Conservation (phyloP, 2,888 invertebrate genomes). For the Panzeria rudis region DNA sequence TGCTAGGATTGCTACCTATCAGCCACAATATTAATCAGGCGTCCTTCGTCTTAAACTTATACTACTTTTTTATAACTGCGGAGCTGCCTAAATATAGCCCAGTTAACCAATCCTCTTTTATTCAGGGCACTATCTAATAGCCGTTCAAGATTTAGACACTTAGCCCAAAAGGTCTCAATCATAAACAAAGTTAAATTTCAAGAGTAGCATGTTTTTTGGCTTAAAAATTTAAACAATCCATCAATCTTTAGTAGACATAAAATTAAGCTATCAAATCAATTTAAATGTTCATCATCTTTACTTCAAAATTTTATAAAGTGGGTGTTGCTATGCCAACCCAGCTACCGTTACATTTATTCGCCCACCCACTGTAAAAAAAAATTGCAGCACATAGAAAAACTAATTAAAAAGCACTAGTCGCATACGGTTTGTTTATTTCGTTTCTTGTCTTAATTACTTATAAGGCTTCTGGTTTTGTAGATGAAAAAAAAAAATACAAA, state of each 20-base stretch:
- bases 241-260: neutral
- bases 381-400: slow-evolving; percentile 41
- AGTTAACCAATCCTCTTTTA: too few relatives aligned
- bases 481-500: slow-evolving; percentile 31
- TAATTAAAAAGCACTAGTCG: slow-evolving; percentile 51
- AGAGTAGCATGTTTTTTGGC: too few relatives aligned
- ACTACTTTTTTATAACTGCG: too few relatives aligned
- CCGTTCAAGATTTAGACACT: too few relatives aligned
- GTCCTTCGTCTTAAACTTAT: too few relatives aligned
- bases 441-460: slow-evolving; percentile 67
- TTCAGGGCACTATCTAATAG: too few relatives aligned
- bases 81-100: too few relatives aligned
- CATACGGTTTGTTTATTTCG: slow-evolving; percentile 25
- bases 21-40: too few relatives aligned
- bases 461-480: slow-evolving; percentile 74
- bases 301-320: neutral
- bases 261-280: neutral
- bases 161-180: too few relatives aligned
- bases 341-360: slow-evolving; percentile 28
- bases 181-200: too few relatives aligned
- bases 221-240: too few relatives aligned
- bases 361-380: slow-evolving; percentile 49
- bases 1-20: too few relatives aligned
- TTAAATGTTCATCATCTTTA: neutral
- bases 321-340: neutral